These are phyloP conservation scores for Pogonomyrmex barbatus DNA, from an alignment of 1,140 invertebrate genomes.

Conservation along the genomic window DNA sequence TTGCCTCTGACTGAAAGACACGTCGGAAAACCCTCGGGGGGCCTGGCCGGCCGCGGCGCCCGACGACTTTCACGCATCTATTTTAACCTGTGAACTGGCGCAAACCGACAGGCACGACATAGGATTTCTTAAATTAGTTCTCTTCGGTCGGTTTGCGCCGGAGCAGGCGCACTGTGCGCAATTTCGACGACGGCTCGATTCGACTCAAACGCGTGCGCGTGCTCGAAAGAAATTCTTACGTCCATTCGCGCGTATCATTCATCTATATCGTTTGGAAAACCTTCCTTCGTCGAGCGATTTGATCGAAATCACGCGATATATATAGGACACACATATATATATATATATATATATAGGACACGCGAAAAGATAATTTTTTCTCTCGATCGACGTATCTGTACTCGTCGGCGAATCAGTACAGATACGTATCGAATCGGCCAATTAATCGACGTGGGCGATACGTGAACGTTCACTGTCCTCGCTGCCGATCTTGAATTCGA, in stretches of 20 bases:
- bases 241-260: not conserved
- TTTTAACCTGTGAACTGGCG: slow-evolving; percentile 84
- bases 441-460: slow-evolving; percentile 14
- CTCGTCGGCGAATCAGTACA: not conserved
- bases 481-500: slow-evolving; percentile 1
- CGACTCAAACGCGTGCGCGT: slow-evolving; percentile 36
- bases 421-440: not conserved
- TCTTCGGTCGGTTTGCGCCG: slow-evolving; percentile 76
- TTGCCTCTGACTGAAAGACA: slow-evolving; percentile 25
- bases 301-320: not conserved
- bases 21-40: slow-evolving; percentile 46
- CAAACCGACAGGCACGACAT: slow-evolving; percentile 81
- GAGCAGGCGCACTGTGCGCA: slow-evolving; percentile 70
- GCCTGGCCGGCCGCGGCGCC: slow-evolving; percentile 33
- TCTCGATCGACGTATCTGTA: not conserved
- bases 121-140: slow-evolving; percentile 85
- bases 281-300: not conserved
- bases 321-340: too few species aligned
- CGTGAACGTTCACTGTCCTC: not conserved
- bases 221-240: not conserved
- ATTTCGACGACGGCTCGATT: slow-evolving; percentile 23
- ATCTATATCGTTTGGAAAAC: not conserved
- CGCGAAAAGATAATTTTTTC: not conserved
- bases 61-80: slow-evolving; percentile 83
- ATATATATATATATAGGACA: not conserved